Evolutionary conservation across 2,797 vertebrate genomes (phyloP), one percentile per base, ranked within the genome.

Genomic region (Hylomyscus alleni): DNA sequence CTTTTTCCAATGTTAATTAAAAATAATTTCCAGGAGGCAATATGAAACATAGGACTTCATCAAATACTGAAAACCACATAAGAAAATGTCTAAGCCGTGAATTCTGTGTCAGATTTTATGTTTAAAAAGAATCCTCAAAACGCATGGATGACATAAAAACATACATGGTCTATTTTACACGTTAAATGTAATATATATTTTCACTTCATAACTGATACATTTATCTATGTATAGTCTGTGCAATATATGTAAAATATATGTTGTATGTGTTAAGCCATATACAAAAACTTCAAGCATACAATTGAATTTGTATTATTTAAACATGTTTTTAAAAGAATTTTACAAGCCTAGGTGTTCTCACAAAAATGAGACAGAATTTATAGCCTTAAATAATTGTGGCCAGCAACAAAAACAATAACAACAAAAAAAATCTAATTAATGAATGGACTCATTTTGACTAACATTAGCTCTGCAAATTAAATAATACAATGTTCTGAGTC

Each of bases 1-100:
- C 0, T 93, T 93, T 47, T 97, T 67, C 94, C 95, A 86, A 94
- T 91, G 72, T 22, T 96, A 97, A 97, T 52, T 89, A 47, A 90
- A 95, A 95, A 87, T 92, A 84, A 88, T 80, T 96, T 96, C 37
- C 29, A 94, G 52, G 34, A 56, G 1, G 78, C 8, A 78, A 54
- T 67, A 91, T 86, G 89, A 95, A 93, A 94, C n/a, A 89, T 56
- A 93, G 9, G 88, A 72, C 50, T 77, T 54, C 85, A 92, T 62
- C 22, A 89, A 91, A 93, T 89, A 82, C 50, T 94, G 44, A 52
- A 62, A 81, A 90, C 44, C 6, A 85, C 8, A 34, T 47, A 54
- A 58, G n/a, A 93, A 83, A 93, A 93, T 94, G 85, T 29, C 14
- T 69, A 87, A 96, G 19, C 90, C 85, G 14, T 89, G 29, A 96